Percentiles rank a stretch among this genome's conserved stretches.
These are phyloP conservation scores for Tamandua tetradactyla DNA, from an alignment of 2,797 vertebrate genomes.

Conservation along the genomic window DNA sequence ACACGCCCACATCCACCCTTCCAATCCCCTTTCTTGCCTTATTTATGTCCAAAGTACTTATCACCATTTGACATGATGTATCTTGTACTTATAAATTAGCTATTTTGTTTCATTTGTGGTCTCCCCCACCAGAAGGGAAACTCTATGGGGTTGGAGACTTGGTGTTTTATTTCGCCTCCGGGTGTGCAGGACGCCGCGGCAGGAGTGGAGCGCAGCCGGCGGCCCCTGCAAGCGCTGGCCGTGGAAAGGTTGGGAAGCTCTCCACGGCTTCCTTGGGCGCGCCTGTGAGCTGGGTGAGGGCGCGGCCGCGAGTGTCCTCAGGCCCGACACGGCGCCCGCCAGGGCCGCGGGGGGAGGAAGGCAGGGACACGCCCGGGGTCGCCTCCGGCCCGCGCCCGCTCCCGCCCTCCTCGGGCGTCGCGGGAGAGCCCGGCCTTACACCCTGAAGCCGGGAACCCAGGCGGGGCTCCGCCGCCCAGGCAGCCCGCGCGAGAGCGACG, in stretches of 20 bases:
- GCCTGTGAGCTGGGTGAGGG: not conserved
- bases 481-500: no score
- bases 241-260: not conserved
- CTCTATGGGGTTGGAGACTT: not conserved
- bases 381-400: no score
- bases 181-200: no score
- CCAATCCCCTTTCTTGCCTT: not conserved
- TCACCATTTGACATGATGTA: not conserved
- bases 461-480: no score
- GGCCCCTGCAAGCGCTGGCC: not conserved
- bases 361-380: no score
- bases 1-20: not conserved
- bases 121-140: not conserved
- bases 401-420: no score
- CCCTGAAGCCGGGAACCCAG: no score
- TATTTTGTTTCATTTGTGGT: constrained; percentile 14
- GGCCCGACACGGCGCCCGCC: no score
- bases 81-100: not conserved
- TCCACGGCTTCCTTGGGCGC: not conserved
- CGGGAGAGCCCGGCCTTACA: no score
- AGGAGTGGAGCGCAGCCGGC: no score
- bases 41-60: not conserved
- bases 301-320: not conserved
- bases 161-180: constrained; percentile 7
- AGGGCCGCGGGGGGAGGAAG: no score